Conservation (phyloP, 2,888 invertebrate species). For the Choristoneura rosaceana region DNA sequence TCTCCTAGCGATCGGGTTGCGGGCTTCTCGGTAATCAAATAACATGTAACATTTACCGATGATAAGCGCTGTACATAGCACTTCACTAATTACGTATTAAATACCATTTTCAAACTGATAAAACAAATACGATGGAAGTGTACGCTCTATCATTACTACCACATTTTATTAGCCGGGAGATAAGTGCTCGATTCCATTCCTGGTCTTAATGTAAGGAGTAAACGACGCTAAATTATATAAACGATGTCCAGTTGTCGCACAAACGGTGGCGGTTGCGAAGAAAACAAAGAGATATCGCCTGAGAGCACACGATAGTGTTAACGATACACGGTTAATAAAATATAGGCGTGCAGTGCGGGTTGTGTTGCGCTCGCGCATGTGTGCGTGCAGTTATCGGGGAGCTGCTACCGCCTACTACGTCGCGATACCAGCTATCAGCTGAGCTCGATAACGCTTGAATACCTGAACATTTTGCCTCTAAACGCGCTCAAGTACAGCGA, state of each 20-base stretch:
- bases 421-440: conserved; percentile 69
- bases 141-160: conserved; percentile 15
- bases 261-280: conserved; percentile 65
- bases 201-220: conserved; percentile 45
- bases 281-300: conserved; percentile 74
- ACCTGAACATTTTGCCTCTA: conserved; percentile 62
- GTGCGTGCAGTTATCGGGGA: conserved; percentile 54
- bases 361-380: conserved; percentile 41
- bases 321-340: conserved; percentile 35
- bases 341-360: conserved; percentile 20
- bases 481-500: conserved; percentile 36
- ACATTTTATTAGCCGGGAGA: conserved; percentile 30
- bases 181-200: conserved; percentile 38
- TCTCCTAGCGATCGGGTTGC: not conserved
- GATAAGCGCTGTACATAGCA: conserved; percentile 30
- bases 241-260: conserved; percentile 64
- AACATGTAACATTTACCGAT: conserved; percentile 29
- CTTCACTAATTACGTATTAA: conserved; percentile 26
- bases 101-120: conserved; percentile 25
- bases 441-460: conserved; percentile 68
- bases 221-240: conserved; percentile 65
- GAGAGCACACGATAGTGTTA: conserved; percentile 47
- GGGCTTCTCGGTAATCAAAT: conserved; percentile 13
- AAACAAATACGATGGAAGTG: conserved; percentile 24
- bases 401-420: conserved; percentile 71